Conservation (phyloP, 2,888 invertebrate species). For the Dione vanillae region DNA sequence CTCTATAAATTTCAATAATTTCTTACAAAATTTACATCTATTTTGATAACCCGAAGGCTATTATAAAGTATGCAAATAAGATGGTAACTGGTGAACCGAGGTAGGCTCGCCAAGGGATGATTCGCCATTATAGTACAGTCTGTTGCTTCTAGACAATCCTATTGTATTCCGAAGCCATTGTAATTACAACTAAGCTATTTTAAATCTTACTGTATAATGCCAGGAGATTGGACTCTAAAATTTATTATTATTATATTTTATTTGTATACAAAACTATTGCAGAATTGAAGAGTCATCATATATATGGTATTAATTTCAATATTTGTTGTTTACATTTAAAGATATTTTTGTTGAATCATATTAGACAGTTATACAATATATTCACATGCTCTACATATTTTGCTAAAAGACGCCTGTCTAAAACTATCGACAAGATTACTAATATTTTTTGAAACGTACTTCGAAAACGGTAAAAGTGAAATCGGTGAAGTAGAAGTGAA, state of each 20-base stretch:
- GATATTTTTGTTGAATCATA: too few relatives aligned
- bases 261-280: not conserved
- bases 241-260: not conserved
- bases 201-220: constrained; percentile 1
- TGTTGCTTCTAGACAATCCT: constrained; percentile 24
- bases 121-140: constrained; percentile 11
- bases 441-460: too few relatives aligned
- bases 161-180: constrained; percentile 1
- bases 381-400: too few relatives aligned
- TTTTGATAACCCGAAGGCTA: not conserved
- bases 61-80: constrained; percentile 8
- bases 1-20: too few relatives aligned
- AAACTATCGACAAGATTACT: too few relatives aligned
- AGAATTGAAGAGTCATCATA: too few relatives aligned
- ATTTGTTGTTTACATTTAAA: too few relatives aligned
- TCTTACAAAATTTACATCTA: not conserved
- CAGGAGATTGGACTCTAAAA: not conserved
- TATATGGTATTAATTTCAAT: too few relatives aligned
- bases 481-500: too few relatives aligned
- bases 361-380: too few relatives aligned
- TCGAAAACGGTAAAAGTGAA: too few relatives aligned
- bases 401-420: too few relatives aligned
- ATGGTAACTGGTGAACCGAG: not conserved
- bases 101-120: constrained; percentile 8
- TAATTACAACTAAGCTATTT: constrained; percentile 20